phyloP scores from a whole-genome alignment of 2,888 invertebrate genomes.

The Agrotis segetum region DNA sequence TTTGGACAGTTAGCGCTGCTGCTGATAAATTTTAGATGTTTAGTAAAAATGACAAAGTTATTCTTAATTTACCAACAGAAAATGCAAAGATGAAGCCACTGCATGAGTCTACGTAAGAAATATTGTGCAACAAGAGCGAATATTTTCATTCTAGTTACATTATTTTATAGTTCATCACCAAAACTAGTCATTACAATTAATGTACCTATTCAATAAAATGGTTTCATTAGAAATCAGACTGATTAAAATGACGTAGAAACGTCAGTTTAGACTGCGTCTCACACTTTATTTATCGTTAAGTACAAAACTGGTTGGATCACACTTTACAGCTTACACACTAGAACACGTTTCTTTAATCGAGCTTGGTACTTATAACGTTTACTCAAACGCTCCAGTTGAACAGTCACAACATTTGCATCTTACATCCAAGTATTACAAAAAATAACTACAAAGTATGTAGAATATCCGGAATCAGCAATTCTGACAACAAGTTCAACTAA shows the following conservation, averaged over 20 bases:
- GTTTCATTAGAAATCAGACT: slow-evolving; percentile 6
- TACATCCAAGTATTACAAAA: slow-evolving; percentile 3
- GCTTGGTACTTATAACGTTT: slow-evolving; percentile 18
- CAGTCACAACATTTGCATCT: slow-evolving; percentile 27
- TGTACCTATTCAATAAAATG: not conserved
- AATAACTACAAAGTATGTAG: not conserved
- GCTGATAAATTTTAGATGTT: not conserved
- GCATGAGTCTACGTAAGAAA: not conserved
- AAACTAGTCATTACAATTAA: not conserved
- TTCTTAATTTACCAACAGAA: not conserved
- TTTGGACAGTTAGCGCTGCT: too few relatives aligned
- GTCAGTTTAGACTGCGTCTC: slow-evolving; percentile 25
- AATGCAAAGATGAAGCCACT: not conserved
- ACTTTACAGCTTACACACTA: slow-evolving; percentile 22
- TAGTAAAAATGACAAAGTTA: too few relatives aligned
- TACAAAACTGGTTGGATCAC: slow-evolving; percentile 45
- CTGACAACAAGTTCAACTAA: too few relatives aligned
- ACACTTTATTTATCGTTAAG: slow-evolving; percentile 24
- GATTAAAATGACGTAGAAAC: not conserved
- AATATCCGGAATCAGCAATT: too few relatives aligned
- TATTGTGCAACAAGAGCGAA: not conserved
- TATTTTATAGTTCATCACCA: not conserved
- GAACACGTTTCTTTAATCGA: slow-evolving; percentile 55
- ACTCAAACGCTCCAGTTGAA: slow-evolving; percentile 42
- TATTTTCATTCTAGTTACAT: too few relatives aligned